Evolutionary conservation across 2,888 invertebrate genomes (phyloP), one percentile per base, ranked within the genome.

Genomic region (Adineta ricciae): DNA sequence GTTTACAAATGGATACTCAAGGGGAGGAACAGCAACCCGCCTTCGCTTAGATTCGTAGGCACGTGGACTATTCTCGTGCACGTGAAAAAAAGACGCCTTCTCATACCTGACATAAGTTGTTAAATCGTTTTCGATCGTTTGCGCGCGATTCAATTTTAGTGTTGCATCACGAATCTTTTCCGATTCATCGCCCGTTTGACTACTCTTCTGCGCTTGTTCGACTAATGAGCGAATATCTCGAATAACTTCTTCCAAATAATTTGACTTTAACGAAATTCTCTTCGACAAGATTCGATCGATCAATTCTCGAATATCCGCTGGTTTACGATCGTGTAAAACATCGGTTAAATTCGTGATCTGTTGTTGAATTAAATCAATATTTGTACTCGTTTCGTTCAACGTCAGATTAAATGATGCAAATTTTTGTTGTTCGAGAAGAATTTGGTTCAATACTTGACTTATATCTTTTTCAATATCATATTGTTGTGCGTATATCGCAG

Each of bases 161-260:
- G 78, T 41, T 11, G 78, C 78, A 78, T 78, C 78, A 41, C 78
- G 78, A 24, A 78, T 78, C 41, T 78, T 78, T 78, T 78, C 78
- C n/a, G 24, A 41, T 78, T 78, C 78, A 41, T 78, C 41, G 4
- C 41, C 78, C 1, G 78, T 78, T 78, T 78, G 38, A 41, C 41
- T 38, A 78, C 78, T 78, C n/a, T n/a, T 78, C 41, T 41, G 78
- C 5, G 78, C 41, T 78, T 38, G 41, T 78, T 78, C 78, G n/a
- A 78, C 78, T 41, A 78, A 78, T 41, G 38, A 4, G 11, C 24
- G 41, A 41, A 78, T 78, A 78, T 78, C 78, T 19, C 32, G 14
- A 41, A 41, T 78, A 41, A 2, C 24, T 2, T 38, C n/a, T n/a
- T 78, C 78, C n/a, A 78, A 78, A 41, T 38, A 41, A n/a, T 38